Conservation (phyloP, 2,888 invertebrate genomes). For the Parascotia fuliginaria region DNA sequence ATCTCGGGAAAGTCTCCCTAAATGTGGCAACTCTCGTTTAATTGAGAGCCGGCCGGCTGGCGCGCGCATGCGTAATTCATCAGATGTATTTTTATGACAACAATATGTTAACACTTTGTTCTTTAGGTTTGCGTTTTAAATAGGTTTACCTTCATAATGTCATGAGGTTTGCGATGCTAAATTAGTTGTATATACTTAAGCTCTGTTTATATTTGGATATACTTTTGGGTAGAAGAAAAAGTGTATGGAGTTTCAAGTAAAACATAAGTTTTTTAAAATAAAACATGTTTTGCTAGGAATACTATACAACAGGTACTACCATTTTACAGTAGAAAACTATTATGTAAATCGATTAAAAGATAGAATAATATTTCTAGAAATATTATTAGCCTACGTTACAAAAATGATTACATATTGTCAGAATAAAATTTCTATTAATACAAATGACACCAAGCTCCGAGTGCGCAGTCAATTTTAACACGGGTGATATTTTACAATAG, state of each 20-base stretch:
- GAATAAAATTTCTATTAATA: slow-evolving; percentile 29
- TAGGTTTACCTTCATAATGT: slow-evolving; percentile 15
- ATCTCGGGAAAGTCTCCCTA: slow-evolving; percentile 13
- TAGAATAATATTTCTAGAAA: no score
- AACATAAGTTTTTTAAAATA: no score
- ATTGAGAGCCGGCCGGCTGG: slow-evolving; percentile 39
- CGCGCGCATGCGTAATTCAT: slow-evolving; percentile 42
- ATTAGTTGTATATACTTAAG: no score
- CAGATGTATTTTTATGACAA: slow-evolving; percentile 38
- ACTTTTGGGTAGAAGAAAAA: neutral
- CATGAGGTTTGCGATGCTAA: slow-evolving; percentile 4
- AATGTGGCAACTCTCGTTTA: slow-evolving; percentile 36
- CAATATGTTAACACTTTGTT: slow-evolving; percentile 47
- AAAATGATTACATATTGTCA: slow-evolving; percentile 13
- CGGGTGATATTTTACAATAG: slow-evolving; percentile 27
- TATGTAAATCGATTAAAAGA: no score
- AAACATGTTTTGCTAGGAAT: no score
- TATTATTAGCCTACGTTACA: no score
- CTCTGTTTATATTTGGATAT: no score
- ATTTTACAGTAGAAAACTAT: no score
- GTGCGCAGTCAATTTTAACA: slow-evolving; percentile 32
- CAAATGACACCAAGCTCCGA: slow-evolving; percentile 18
- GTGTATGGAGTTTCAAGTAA: neutral
- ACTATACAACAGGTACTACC: no score
- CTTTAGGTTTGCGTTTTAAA: slow-evolving; percentile 25